phyloP scores from a whole-genome alignment of 2,113 vertebrate genomes.

The Pteronura brasiliensis region DNA sequence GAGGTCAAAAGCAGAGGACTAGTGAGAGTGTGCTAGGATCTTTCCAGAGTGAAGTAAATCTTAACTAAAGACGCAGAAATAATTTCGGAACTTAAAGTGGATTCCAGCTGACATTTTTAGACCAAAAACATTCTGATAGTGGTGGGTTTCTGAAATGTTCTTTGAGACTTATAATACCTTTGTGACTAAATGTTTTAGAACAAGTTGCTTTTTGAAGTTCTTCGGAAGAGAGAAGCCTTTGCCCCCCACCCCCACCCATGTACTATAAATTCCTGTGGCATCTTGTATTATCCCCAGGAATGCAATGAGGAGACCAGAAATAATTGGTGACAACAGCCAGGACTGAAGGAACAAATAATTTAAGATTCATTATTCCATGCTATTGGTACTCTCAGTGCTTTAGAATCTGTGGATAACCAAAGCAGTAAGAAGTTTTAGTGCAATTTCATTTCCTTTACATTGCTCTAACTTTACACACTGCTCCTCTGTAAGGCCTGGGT shows the following conservation, averaged over 20 bases:
- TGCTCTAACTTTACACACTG: background rate
- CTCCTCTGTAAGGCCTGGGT: background rate
- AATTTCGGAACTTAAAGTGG: background rate
- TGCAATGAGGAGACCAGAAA: background rate
- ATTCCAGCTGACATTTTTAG: background rate
- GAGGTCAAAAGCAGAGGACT: background rate
- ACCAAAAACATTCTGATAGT: background rate
- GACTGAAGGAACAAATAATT: background rate
- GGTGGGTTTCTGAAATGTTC: background rate
- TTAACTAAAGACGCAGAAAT: background rate
- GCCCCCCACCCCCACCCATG: too few relatives aligned
- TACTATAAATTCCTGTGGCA: background rate
- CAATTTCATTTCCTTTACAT: background rate
- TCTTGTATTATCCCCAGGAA: background rate
- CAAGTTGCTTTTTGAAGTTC: background rate
- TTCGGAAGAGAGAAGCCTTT: background rate
- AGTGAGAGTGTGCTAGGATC: background rate
- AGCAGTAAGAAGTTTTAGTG: background rate
- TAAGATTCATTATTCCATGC: background rate
- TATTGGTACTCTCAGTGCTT: background rate
- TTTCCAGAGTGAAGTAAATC: background rate
- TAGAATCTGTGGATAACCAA: background rate
- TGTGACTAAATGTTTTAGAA: conserved; percentile 14
- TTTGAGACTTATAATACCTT: background rate
- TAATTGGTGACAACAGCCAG: background rate